These are phyloP conservation scores for Galagoides demidoff DNA, from an alignment of 2,797 vertebrate species.

Conservation along the genomic window DNA sequence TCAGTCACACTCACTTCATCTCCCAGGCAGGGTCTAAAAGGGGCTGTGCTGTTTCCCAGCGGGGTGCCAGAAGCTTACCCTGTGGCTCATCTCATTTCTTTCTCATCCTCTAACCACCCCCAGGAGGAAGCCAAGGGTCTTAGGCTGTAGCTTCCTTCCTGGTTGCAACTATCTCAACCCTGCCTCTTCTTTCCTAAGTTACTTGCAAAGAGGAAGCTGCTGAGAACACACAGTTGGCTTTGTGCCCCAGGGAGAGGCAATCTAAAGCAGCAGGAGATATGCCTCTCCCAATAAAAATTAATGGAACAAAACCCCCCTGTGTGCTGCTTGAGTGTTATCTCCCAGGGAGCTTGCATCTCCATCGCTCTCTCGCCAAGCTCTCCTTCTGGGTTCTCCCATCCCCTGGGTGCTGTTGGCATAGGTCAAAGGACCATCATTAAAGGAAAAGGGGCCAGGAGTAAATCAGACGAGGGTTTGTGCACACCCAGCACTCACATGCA, in stretches of 20 bases:
- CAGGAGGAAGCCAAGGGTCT: neutral
- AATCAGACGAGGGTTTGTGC: neutral
- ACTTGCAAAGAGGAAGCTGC: neutral
- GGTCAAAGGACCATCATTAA: conserved; percentile 41
- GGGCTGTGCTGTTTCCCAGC: neutral
- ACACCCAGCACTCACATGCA: neutral
- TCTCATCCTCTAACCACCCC: too few species aligned
- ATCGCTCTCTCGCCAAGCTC: neutral
- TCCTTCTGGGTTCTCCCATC: conserved; percentile 35
- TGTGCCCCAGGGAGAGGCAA: conserved; percentile 47
- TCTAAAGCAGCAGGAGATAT: conserved; percentile 53
- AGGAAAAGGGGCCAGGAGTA: neutral
- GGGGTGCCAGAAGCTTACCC: neutral
- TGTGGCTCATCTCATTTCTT: neutral
- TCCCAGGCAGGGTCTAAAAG: neutral
- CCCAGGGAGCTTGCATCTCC: conserved; percentile 52
- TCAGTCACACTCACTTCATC: neutral
- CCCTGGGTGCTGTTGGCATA: conserved; percentile 51
- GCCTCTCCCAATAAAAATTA: conserved; percentile 79
- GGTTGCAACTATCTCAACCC: neutral
- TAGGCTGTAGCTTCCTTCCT: neutral
- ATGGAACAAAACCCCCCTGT: conserved; percentile 74
- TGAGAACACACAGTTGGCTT: conserved; percentile 42
- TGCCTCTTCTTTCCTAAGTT: conserved; percentile 9
- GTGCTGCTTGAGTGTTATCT: conserved; percentile 46